Conservation (phyloP, 1,140 invertebrate species). For the Parapsyche elsis region DNA sequence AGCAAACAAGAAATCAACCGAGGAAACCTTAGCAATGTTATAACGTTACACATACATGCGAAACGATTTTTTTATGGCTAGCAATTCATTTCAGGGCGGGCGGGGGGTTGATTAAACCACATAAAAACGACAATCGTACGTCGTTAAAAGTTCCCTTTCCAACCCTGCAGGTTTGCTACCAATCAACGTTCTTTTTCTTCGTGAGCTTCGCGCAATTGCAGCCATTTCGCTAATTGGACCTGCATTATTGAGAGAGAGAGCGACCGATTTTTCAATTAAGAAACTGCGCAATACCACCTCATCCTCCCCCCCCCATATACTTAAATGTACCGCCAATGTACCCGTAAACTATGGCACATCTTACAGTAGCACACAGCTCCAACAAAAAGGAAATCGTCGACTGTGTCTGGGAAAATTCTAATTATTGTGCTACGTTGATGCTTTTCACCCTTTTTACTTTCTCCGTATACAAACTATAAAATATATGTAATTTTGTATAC, state of each 20-base stretch:
- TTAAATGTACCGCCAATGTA: too few relatives aligned
- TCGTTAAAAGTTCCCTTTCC: conserved; percentile 19
- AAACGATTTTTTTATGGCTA: background rate
- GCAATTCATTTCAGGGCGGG: conserved; percentile 5
- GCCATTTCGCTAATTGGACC: conserved; percentile 33
- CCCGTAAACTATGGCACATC: too few relatives aligned
- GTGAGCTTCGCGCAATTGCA: background rate
- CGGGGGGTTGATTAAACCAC: conserved; percentile 25
- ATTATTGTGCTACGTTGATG: too few relatives aligned
- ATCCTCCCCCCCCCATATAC: too few relatives aligned
- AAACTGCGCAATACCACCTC: background rate
- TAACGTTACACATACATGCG: background rate
- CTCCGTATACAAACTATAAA: too few relatives aligned
- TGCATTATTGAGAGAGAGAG: conserved; percentile 19
- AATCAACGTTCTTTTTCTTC: conserved; percentile 23
- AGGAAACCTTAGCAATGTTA: too few relatives aligned
- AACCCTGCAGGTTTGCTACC: conserved; percentile 6
- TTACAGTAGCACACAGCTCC: too few relatives aligned
- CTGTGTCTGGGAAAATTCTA: too few relatives aligned
- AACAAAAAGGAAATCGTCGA: too few relatives aligned
- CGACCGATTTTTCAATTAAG: conserved; percentile 29
- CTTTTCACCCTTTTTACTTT: too few relatives aligned
- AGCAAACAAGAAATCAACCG: too few relatives aligned
- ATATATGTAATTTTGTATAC: too few relatives aligned
- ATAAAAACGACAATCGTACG: conserved; percentile 33